These are phyloP conservation scores for Cartodere bifasciata DNA, from an alignment of 2,888 invertebrate genomes.

Conservation along the genomic window DNA sequence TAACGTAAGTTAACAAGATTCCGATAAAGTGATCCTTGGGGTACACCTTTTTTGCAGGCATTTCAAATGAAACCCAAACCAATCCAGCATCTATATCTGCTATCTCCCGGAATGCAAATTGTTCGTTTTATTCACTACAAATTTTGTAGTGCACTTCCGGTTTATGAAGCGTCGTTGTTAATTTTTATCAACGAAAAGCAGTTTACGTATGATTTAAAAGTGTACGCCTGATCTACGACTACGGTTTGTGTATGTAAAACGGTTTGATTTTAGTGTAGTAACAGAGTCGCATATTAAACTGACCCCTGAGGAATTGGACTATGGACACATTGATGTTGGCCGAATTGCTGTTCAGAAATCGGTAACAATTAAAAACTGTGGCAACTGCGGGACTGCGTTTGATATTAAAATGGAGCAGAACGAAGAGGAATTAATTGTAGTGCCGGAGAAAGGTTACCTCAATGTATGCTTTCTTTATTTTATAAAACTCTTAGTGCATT, in stretches of 20 bases:
- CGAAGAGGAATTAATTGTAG: slow-evolving; percentile 30
- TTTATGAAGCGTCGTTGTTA: too few relatives aligned
- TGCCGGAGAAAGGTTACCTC: slow-evolving; percentile 29
- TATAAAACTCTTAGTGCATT: neutral
- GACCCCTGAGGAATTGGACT: slow-evolving; percentile 29
- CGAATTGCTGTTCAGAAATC: slow-evolving; percentile 28
- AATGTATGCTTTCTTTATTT: too few relatives aligned
- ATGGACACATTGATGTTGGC: slow-evolving; percentile 35
- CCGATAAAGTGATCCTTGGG: slow-evolving; percentile 4
- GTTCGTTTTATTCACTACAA: too few relatives aligned
- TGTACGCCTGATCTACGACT: too few relatives aligned
- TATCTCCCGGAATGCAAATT: too few relatives aligned
- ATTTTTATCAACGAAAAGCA: too few relatives aligned
- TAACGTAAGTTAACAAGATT: slow-evolving; percentile 24
- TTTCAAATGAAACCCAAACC: slow-evolving; percentile 32
- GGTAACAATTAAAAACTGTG: slow-evolving; percentile 30
- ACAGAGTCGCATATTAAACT: slow-evolving; percentile 23
- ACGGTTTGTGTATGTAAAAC: too few relatives aligned
- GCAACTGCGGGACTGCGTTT: slow-evolving; percentile 31
- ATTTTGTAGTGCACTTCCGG: too few relatives aligned
- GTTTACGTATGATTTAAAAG: too few relatives aligned
- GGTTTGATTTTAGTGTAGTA: slow-evolving; percentile 18
- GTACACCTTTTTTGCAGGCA: slow-evolving; percentile 23
- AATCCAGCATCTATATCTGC: too few relatives aligned
- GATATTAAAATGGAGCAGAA: slow-evolving; percentile 34